Evolutionary conservation across 2,113 vertebrate genomes (phyloP).

Genomic region (Microcebus murinus): DNA sequence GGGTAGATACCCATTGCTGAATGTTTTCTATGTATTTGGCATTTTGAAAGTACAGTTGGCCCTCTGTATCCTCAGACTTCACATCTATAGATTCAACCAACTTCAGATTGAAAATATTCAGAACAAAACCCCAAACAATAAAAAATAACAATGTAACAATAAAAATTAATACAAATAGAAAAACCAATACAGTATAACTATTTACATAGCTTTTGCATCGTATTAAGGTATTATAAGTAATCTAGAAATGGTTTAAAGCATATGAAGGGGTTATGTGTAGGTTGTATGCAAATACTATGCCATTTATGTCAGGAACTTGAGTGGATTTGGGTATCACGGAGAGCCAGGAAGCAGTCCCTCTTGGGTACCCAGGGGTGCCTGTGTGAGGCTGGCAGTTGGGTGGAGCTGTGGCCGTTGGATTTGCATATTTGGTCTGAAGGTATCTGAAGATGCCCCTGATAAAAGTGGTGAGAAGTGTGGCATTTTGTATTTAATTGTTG

Average conservation of each 20-base stretch:
- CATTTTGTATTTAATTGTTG: not conserved
- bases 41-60: not conserved
- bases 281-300: not conserved
- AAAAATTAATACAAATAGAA: not conserved
- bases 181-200: not conserved
- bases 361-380: not conserved
- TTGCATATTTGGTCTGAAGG: fast-evolving
- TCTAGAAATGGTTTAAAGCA: not conserved
- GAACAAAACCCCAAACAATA: not conserved
- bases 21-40: not conserved
- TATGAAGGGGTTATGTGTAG: not conserved
- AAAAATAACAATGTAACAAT: not conserved
- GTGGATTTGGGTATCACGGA: not conserved
- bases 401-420: not conserved
- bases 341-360: not conserved
- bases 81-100: not conserved
- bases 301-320: not conserved
- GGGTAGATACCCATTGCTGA: no score
- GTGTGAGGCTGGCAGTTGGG: not conserved
- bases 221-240: not conserved
- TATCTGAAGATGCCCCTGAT: not conserved
- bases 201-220: not conserved
- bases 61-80: not conserved
- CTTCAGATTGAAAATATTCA: not conserved
- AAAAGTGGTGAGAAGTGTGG: not conserved